A percentile compares a stretch with the other conserved stretches of the same genome.
Evolutionary conservation across 53 echinoderm and acorn worm genomes (phyloP).

Genomic region (Henricia sp.): DNA sequence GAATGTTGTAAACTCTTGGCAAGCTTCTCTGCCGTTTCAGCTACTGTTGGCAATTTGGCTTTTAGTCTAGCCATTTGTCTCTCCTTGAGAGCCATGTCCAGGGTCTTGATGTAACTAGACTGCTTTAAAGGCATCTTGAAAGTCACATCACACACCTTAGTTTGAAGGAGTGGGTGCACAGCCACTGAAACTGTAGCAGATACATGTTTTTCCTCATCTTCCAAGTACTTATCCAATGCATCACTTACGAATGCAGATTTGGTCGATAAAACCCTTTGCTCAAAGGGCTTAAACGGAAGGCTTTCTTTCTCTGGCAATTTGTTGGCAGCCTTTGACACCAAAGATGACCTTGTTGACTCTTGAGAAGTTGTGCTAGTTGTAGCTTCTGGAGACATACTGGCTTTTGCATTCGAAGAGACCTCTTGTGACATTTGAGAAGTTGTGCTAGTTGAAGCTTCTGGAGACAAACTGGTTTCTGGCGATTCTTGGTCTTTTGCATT

Average conservation of each 20-base stretch:
- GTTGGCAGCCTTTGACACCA: not conserved
- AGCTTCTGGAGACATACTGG: not conserved
- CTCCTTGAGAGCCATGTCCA: conserved; percentile 73
- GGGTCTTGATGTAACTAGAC: conserved; percentile 69
- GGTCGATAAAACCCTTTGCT: conserved; percentile 74
- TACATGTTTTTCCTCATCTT: conserved; percentile 40
- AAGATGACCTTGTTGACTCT: conserved; percentile 7
- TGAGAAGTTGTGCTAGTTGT: not conserved
- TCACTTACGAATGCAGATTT: conserved; percentile 93
- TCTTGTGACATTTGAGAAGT: not conserved
- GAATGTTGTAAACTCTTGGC: conserved; percentile 37
- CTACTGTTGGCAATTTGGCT: conserved; percentile 47
- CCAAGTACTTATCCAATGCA: conserved; percentile 77
- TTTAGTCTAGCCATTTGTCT: conserved; percentile 28
- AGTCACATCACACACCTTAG: conserved; percentile 52
- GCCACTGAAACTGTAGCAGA: conserved; percentile 28
- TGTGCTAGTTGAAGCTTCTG: not conserved
- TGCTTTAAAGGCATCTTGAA: conserved; percentile 77
- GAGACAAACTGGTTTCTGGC: not conserved
- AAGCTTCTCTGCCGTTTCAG: conserved; percentile 47
- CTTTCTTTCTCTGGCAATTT: conserved; percentile 73
- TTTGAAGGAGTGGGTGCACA: conserved; percentile 53
- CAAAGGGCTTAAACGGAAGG: conserved; percentile 86
- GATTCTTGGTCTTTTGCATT: not conserved
- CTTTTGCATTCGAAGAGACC: not conserved